Percentiles rank a stretch among this genome's conserved stretches.
These are phyloP conservation scores for Cephalopachus bancanus DNA, from an alignment of 2,797 vertebrate species.

Conservation along the genomic window DNA sequence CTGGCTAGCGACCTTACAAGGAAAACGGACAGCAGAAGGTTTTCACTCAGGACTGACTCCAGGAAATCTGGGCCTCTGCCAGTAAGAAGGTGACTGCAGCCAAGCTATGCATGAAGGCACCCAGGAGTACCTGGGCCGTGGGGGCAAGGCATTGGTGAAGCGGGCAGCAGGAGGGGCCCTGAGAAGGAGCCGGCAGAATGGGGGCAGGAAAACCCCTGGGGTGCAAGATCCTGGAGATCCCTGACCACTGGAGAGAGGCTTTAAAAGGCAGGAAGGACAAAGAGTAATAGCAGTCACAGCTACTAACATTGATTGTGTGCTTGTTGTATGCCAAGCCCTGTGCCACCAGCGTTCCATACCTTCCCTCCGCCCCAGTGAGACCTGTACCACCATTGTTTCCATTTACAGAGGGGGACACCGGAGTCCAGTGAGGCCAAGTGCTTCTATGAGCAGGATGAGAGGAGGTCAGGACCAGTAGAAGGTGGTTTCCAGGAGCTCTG, in stretches of 20 bases:
- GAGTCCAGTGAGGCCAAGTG: neutral
- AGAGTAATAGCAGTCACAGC: neutral
- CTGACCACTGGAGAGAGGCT: neutral
- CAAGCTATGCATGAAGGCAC: slow-evolving; percentile 8
- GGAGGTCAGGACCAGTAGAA: neutral
- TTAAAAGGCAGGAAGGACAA: neutral
- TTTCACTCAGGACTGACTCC: slow-evolving; percentile 52
- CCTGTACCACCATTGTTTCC: neutral
- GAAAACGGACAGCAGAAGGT: neutral
- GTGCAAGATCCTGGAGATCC: neutral
- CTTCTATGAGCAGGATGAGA: neutral
- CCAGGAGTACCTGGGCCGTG: neutral
- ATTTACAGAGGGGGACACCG: neutral
- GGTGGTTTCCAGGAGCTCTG: neutral
- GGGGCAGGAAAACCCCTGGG: neutral
- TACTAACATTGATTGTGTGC: neutral
- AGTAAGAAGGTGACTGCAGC: neutral
- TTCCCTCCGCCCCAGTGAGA: neutral
- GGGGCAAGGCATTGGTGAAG: neutral
- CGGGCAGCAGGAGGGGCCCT: neutral
- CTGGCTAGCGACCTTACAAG: neutral
- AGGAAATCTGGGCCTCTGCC: slow-evolving; percentile 61
- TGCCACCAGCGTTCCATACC: neutral
- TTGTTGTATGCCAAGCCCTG: neutral
- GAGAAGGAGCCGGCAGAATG: neutral